These are phyloP conservation scores for Aramus guarauna DNA, from an alignment of 2,113 vertebrate species.

Conservation along the genomic window DNA sequence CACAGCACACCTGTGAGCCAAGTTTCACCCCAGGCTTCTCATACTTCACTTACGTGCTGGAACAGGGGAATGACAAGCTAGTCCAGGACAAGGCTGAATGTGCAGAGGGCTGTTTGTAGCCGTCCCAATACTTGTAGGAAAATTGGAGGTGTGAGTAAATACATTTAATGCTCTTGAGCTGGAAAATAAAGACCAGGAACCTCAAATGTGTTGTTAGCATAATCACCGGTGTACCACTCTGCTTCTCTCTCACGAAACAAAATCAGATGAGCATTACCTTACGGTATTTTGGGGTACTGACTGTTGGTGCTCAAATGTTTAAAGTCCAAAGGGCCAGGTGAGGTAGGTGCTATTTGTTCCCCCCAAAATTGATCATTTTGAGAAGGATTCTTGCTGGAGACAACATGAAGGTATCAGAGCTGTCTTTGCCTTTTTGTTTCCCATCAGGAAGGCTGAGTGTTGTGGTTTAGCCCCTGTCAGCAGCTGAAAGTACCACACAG, in stretches of 20 bases:
- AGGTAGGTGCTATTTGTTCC: background rate
- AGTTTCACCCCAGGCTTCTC: background rate
- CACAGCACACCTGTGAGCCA: background rate
- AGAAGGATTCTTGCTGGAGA: background rate
- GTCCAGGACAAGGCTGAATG: background rate
- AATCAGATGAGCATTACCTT: background rate
- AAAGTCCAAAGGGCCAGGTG: background rate
- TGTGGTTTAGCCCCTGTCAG: no score
- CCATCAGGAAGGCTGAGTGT: background rate
- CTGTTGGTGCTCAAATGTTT: background rate
- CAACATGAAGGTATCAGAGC: background rate
- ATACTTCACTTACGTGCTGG: accelerated
- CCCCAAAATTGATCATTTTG: background rate
- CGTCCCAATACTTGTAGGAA: background rate
- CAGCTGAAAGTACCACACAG: no score
- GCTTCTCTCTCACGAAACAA: accelerated
- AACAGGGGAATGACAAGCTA: background rate
- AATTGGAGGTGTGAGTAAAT: background rate
- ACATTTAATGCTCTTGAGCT: background rate
- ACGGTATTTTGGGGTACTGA: background rate
- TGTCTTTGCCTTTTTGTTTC: background rate
- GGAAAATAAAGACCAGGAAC: background rate
- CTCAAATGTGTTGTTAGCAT: background rate
- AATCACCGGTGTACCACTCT: accelerated
- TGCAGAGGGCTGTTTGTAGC: background rate